These are phyloP conservation scores for Melinopterus prodromus DNA, from an alignment of 2,888 invertebrate species.

Conservation along the genomic window DNA sequence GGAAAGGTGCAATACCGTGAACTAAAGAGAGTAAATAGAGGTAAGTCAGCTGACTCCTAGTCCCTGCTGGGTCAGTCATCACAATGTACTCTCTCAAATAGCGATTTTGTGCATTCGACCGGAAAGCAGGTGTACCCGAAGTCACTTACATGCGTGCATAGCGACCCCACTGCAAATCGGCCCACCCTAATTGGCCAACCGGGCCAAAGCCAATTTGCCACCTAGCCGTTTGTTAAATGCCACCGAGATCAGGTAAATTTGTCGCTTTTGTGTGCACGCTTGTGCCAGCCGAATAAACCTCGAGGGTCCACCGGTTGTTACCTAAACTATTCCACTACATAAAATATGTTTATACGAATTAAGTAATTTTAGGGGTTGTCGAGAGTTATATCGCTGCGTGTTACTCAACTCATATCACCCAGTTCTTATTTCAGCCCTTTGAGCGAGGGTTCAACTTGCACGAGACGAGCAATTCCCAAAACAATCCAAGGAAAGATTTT, in stretches of 20 bases:
- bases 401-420: not conserved
- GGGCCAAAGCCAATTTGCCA: constrained; percentile 19
- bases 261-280: constrained; percentile 5
- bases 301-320: not conserved
- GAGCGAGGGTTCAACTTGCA: not conserved
- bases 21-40: constrained; percentile 22
- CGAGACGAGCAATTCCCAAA: not conserved
- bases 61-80: constrained; percentile 48
- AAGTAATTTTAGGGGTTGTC: not conserved
- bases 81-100: constrained; percentile 58
- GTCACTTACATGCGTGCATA: constrained; percentile 55
- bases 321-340: not conserved
- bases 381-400: not conserved
- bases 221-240: constrained; percentile 20
- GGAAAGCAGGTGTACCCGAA: constrained; percentile 59
- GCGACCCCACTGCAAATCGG: not conserved
- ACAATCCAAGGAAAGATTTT: not conserved
- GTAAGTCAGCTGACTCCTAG: constrained; percentile 20
- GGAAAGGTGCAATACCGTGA: constrained; percentile 12
- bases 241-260: constrained; percentile 23
- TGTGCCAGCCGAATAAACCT: not conserved
- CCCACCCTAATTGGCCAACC: constrained; percentile 14
- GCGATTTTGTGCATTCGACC: constrained; percentile 60
- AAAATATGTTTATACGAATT: not conserved
- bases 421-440: not conserved